Conservation (phyloP, 2,888 invertebrate species). For the Xylocampa areola region DNA sequence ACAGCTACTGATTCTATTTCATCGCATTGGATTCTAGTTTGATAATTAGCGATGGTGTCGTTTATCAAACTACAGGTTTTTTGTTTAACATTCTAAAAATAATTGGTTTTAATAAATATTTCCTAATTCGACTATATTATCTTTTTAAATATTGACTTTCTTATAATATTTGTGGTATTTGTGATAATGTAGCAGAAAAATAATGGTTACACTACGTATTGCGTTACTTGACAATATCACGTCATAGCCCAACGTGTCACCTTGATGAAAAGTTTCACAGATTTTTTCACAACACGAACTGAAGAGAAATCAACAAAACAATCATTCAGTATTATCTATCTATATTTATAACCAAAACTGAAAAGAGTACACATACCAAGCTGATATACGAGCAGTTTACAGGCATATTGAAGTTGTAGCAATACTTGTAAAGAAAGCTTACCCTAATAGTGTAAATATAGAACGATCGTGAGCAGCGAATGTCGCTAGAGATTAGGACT, state of each 20-base stretch:
- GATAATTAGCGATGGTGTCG: constrained; percentile 17
- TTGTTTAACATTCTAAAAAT: constrained; percentile 3
- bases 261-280: constrained; percentile 39
- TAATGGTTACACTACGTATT: too few species aligned
- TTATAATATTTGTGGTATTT: too few species aligned
- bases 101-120: too few species aligned
- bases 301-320: constrained; percentile 17
- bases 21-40: constrained; percentile 28
- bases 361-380: neutral
- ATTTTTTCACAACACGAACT: constrained; percentile 18
- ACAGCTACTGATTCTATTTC: constrained; percentile 38
- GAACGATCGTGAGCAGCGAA: constrained; percentile 46
- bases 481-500: constrained; percentile 48
- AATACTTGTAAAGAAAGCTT: constrained; percentile 48
- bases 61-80: constrained; percentile 2
- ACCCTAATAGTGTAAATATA: constrained; percentile 46
- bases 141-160: too few species aligned
- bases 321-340: constrained; percentile 17
- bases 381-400: constrained; percentile 26
- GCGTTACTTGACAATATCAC: constrained; percentile 2
- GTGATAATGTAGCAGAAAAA: too few species aligned
- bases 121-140: too few species aligned
- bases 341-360: constrained; percentile 29
- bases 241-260: constrained; percentile 30
- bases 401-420: constrained; percentile 24